Evolutionary conservation across 2,113 vertebrate species (phyloP).

Genomic region (Phylloscopus whistleri): DNA sequence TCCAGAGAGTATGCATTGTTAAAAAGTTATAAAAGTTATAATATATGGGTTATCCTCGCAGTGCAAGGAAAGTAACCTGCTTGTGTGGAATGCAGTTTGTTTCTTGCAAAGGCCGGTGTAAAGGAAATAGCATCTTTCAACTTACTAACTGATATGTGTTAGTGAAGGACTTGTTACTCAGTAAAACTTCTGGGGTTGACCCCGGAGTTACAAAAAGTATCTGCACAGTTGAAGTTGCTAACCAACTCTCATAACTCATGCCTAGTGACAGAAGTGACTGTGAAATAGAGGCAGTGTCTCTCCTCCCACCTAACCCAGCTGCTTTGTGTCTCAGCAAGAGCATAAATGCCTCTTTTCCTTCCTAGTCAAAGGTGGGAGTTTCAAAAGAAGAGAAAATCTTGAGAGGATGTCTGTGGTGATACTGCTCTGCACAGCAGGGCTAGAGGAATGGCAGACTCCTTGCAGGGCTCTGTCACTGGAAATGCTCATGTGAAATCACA

Average conservation of each 20-base stretch:
- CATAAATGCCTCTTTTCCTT: conserved; percentile 35
- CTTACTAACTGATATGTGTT: not conserved
- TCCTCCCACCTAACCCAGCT: conserved; percentile 40
- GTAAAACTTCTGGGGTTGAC: conserved; percentile 7
- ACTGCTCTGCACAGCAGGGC: conserved; percentile 2
- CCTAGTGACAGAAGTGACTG: conserved; percentile 25
- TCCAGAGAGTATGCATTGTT: not conserved
- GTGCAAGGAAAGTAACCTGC: not conserved
- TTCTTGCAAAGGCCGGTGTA: not conserved
- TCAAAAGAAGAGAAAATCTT: conserved; percentile 52
- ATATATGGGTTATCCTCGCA: not conserved
- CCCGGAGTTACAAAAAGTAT: not conserved
- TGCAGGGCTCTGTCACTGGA: conserved; percentile 18
- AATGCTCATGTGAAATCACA: not conserved
- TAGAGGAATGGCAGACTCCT: conserved; percentile 21
- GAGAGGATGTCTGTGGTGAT: conserved; percentile 1
- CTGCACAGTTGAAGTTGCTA: not conserved
- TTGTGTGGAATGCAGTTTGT: not conserved
- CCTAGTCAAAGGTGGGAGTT: conserved; percentile 42
- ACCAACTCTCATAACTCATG: not conserved
- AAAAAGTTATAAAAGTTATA: not conserved
- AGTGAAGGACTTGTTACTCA: not conserved
- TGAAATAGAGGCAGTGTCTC: not conserved
- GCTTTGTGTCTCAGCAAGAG: conserved; percentile 61
- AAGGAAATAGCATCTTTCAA: not conserved